Base-by-base conservation (phyloP, 2,113 vertebrate species). In the Spea multiplicata region DNA sequence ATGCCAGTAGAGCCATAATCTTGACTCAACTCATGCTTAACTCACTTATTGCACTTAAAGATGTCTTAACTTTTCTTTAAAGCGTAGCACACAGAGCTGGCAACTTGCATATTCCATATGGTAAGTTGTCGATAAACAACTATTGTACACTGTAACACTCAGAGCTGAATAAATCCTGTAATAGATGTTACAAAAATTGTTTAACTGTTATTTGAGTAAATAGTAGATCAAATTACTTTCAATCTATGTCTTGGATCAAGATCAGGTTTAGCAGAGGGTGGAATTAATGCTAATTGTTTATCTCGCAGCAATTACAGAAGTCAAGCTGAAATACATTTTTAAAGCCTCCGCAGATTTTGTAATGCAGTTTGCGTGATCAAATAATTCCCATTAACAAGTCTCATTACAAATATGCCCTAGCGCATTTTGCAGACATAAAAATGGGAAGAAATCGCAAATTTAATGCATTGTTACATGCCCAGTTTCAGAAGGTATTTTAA, bases 231-330 rank as follows among this genome's bases (percentile, higher is more conserved):
- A 78, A 62, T 71, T 82, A n/a, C 3, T 81, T 85, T 76, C 50
- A 72, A 72, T 88, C 86, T 83, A 78, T 8, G 82, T 81, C 69
- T 81, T 81, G 12, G 44, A 84, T 76, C 8, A 83, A 81, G 30
- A 81, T 78, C 10, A 67, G 9, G 8, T 74, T 66, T 64, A 78
- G 17, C 16, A 47, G 52, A 83, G 50, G 83, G 64, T 78, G 16
- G 46, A 80, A 69, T 49, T n/a, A 86, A 86, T 83, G 80, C 30
- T 82, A 80, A 82, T 80, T 81, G 3, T 77, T 86, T 83, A 73
- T 77, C 55, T 73, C 45, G n/a, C 49, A 86, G 49, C n/a, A 89
- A 76, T 78, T 85, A 74, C 30, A 74, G 74, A 0, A 82, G 3
- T 70, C 14, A 76, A 81, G 82, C 47, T 53, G 45, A 89, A 83